phyloP scores from a whole-genome alignment of 2,113 vertebrate genomes.

The Rissa tridactyla region DNA sequence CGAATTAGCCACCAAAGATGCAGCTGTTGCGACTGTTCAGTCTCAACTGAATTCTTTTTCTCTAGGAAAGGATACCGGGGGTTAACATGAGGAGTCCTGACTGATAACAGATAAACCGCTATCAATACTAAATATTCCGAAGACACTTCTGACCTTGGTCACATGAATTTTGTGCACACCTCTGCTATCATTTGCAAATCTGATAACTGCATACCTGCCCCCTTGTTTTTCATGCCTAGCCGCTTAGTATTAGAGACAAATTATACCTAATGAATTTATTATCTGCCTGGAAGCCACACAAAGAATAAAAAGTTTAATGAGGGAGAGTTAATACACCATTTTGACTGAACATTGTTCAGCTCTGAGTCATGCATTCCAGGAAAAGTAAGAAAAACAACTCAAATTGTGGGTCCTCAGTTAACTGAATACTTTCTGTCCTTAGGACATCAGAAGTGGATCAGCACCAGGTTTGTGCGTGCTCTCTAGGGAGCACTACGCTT shows the following conservation, averaged over 20 bases:
- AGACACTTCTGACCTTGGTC: background rate
- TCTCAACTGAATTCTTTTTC: background rate
- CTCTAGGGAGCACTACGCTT: background rate
- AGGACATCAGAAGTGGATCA: background rate
- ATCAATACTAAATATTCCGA: background rate
- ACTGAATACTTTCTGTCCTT: background rate
- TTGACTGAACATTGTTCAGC: background rate
- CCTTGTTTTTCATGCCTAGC: background rate
- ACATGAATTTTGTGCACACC: background rate
- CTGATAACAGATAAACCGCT: background rate
- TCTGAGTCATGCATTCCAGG: constrained; percentile 24
- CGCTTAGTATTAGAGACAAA: background rate
- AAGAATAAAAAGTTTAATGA: background rate
- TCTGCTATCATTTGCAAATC: background rate
- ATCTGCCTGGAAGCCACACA: background rate
- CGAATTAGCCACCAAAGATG: background rate
- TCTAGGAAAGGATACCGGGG: background rate
- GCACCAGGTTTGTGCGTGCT: background rate
- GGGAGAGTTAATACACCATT: background rate
- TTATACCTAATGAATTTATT: background rate
- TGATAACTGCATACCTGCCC: background rate
- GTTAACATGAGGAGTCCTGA: background rate
- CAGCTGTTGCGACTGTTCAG: background rate
- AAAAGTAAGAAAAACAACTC: background rate
- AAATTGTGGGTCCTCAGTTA: background rate